Conservation (phyloP, 1,140 invertebrate genomes). For the Maconellicoccus hirsutus region DNA sequence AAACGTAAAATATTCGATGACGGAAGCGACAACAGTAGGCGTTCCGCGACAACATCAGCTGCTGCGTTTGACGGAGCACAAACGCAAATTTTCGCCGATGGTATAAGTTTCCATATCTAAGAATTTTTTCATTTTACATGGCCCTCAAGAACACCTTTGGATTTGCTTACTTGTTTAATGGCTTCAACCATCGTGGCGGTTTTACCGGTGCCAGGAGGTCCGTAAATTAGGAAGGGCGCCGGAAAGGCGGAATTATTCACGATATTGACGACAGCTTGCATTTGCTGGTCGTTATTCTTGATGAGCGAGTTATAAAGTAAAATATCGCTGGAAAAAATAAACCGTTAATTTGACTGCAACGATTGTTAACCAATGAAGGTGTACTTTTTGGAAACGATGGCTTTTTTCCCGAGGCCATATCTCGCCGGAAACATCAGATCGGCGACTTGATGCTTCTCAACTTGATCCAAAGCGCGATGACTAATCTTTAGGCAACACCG, state of each 20-base stretch:
- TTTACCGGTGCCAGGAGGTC: constrained; percentile 92
- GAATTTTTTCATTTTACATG: too few species aligned
- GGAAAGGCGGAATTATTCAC: constrained; percentile 56
- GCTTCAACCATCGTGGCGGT: constrained; percentile 81
- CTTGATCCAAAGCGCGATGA: not conserved
- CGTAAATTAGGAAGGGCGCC: constrained; percentile 81
- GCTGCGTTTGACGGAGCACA: constrained; percentile 46
- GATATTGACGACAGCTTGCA: constrained; percentile 63
- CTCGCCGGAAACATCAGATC: not conserved
- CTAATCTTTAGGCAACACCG: not conserved
- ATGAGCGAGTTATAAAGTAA: not conserved
- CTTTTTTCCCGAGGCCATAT: not conserved
- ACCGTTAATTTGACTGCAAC: too few species aligned
- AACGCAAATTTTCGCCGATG: constrained; percentile 35
- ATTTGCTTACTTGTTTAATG: constrained; percentile 68
- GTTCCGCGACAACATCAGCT: constrained; percentile 39
- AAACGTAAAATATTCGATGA: constrained; percentile 26
- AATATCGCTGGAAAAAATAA: not conserved
- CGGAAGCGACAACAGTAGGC: constrained; percentile 29
- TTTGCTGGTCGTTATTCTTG: constrained; percentile 43
- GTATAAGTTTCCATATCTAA: not conserved
- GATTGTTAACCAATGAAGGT: too few species aligned
- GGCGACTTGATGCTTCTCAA: not conserved
- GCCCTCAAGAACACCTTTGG: too few species aligned
- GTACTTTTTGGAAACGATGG: too few species aligned